Percentiles rank a stretch among this genome's conserved stretches.
Evolutionary conservation across 2,797 vertebrate genomes (phyloP).

Genomic region (Mallotus villosus): DNA sequence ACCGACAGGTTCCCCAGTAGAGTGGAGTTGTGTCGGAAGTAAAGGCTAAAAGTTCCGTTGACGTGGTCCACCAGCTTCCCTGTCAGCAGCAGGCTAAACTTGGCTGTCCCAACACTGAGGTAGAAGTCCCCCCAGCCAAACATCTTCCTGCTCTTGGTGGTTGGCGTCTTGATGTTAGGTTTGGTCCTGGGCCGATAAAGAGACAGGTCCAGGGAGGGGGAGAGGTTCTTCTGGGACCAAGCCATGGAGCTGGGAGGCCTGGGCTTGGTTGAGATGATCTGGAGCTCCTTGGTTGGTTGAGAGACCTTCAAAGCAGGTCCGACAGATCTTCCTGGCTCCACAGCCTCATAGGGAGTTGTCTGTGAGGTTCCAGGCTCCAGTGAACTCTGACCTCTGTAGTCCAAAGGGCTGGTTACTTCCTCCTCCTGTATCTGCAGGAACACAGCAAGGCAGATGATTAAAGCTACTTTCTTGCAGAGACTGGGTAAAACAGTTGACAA

Average conservation of each 20-base stretch:
- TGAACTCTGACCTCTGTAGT: too few species aligned
- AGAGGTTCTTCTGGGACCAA: constrained; percentile 82
- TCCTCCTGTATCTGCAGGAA: too few species aligned
- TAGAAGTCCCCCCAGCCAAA: constrained; percentile 98
- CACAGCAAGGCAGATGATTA: too few species aligned
- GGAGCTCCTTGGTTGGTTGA: too few species aligned
- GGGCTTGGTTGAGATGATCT: too few species aligned
- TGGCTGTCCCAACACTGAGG: constrained; percentile 91
- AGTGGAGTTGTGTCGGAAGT: constrained; percentile 97
- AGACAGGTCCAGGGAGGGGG: constrained; percentile 74
- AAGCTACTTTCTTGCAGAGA: too few species aligned
- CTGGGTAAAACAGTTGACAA: too few species aligned
- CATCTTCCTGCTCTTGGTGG: constrained; percentile 89
- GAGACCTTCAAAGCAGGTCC: too few species aligned
- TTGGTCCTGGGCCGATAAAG: constrained; percentile 85
- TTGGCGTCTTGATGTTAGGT: constrained; percentile 82
- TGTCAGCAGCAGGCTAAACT: constrained; percentile 93
- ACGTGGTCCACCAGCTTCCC: constrained; percentile 98
- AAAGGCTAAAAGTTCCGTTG: constrained; percentile 96
- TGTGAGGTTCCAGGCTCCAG: too few species aligned
- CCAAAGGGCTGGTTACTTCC: too few species aligned
- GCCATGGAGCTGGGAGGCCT: constrained; percentile 77
- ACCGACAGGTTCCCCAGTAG: constrained; percentile 94
- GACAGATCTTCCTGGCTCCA: too few species aligned
- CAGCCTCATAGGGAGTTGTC: too few species aligned